Base-by-base conservation (phyloP, 2,113 vertebrate species). In the Gallinago undulata region DNA sequence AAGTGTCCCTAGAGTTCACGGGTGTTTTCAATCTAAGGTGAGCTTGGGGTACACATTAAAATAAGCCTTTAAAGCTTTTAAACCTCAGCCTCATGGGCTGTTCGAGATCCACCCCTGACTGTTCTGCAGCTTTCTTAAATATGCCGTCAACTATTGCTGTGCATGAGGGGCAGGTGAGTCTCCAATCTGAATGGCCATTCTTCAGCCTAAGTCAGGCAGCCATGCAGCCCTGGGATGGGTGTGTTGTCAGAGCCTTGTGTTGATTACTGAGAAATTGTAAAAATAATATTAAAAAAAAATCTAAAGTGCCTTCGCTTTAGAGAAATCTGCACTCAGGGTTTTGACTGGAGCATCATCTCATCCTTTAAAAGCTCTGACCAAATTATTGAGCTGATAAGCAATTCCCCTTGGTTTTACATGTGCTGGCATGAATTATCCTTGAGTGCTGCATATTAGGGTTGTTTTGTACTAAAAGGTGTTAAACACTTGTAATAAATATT, bases 401-500 rank as follows among this genome's bases (percentile, higher is more conserved):
- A 97, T 96, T 97, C 96, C 96, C 97, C 90, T 95, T 95, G 97
- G 96, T 96, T 97, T 96, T 96, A 96, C 91, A 96, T 94, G 92
- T 67, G 91, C 95, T 97, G 96, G 97, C 97, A 96, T 90, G 94
- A 96, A 96, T 96, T 96, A 96, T 94, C 93, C 92, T 96, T 96
- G 96, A 96, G 95, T 94, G 95, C 91, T 93, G 92, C 94, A 89
- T 94, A 97, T 95, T 96, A 97, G 95, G 94, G 92, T 96, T 97
- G 97, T 97, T 97, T 97, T 97, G 97, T 97, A 97, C 96, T 97
- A 97, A 97, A 97, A 97, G 97, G 97, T 97, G 97, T 97, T 97
- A 97, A 97, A 97, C 97, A 97, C 97, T 97, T 97, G 97, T 97
- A 97, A 97, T 97, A 97, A 97, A 97, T 97, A 97, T 97, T 97